phyloP scores from a whole-genome alignment of 2,113 vertebrate species.

The Anthoscopus minutus region DNA sequence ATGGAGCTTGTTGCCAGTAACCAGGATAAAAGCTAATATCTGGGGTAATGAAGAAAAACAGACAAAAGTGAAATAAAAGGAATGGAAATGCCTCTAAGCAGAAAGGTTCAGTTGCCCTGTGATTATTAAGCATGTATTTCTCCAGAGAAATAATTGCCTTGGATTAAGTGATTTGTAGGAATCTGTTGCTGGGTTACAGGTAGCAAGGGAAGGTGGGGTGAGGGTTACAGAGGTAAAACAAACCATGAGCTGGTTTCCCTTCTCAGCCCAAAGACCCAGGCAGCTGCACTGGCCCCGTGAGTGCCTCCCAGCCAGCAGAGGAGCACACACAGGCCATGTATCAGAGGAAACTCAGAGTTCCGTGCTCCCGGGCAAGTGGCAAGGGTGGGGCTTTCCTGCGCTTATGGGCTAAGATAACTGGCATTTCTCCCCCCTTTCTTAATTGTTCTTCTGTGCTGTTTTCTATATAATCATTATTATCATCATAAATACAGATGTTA shows the following conservation, averaged over 20 bases:
- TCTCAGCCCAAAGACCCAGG: neutral
- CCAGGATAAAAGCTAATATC: neutral
- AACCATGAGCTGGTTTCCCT: neutral
- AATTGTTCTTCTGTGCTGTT: constrained; percentile 33
- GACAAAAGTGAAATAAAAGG: neutral
- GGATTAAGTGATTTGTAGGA: constrained; percentile 38
- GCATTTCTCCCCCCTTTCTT: constrained; percentile 3
- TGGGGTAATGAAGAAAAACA: neutral
- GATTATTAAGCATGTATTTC: neutral
- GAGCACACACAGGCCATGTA: neutral
- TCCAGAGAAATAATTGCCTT: neutral
- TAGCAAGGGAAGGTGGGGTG: neutral
- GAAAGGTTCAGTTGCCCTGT: neutral
- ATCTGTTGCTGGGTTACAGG: constrained; percentile 32
- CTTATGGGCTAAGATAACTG: constrained; percentile 19
- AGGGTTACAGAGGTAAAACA: neutral
- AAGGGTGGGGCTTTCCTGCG: constrained; percentile 49
- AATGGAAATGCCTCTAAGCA: neutral
- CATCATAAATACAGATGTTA: constrained; percentile 45
- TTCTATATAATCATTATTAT: constrained; percentile 41
- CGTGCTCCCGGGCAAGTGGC: constrained; percentile 10
- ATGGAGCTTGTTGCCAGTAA: neutral
- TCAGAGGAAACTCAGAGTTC: neutral
- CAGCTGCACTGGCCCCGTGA: neutral
- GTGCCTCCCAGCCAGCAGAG: neutral